Base-by-base conservation (phyloP, 2,113 vertebrate species). In the Cnemophilus loriae region DNA sequence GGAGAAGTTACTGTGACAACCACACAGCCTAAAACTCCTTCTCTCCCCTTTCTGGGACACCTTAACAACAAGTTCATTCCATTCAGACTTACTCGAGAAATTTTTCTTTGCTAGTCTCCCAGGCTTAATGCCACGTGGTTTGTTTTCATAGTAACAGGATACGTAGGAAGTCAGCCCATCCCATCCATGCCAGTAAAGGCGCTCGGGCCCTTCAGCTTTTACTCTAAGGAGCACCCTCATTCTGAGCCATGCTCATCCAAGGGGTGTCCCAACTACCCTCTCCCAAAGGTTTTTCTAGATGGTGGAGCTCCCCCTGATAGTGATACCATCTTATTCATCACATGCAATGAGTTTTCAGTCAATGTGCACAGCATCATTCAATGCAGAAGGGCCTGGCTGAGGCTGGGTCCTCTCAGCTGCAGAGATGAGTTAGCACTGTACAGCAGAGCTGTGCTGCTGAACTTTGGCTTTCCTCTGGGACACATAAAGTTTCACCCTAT, bases 81-180 rank as follows among this genome's bases (percentile, higher is more conserved):
- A n/a, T 80, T 84, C 44, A 30, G 17, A 42, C 39, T 46, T 63
- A 26, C 6, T 61, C 33, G 8, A 91, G 35, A 21, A 23, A 6
- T 39, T 49, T 87, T 79, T 46, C 24, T 70, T 57, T 32, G 12
- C 41, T 10, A 11, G 4, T 35, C 35, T 78, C 16, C 41, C 67
- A 56, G 71, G 16, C 28, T 73, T 70, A 52, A 33, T 0, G 0
- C 15, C 2, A 2, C 1, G 1, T 12, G 35, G 42, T 75, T 85
- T 85, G 23, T 84, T 95, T 82, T 78, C 78, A 18, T 17, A 32
- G 37, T 37, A 65, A 74, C 22, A 74, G 67, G 53, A 39, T 9
- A n/a, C 12, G 1, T 0, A n/a, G 39, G 35, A 79, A 64, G 10
- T 33, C 68, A 69, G 26, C 27, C 39, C 50, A 28, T 16, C 64